phyloP scores from a whole-genome alignment of 2,113 vertebrate genomes.

The Guaruba guarouba region DNA sequence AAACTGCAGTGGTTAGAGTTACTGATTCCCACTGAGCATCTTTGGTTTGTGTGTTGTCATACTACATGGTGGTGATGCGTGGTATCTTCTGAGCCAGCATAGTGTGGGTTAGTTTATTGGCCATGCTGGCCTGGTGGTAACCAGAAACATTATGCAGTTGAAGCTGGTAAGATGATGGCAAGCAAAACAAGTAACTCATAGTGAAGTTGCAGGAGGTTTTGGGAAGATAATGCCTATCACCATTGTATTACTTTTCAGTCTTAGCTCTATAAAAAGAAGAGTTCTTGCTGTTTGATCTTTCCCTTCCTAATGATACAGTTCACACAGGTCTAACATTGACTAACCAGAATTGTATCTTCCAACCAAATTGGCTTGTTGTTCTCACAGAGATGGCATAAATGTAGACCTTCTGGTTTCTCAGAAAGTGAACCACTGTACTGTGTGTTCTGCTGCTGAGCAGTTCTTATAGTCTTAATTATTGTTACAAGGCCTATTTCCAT shows the following conservation, averaged over 20 bases:
- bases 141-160: conserved; percentile 27
- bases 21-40: conserved; percentile 54
- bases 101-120: conserved; percentile 45
- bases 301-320: conserved; percentile 47
- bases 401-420: conserved; percentile 35
- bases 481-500: conserved; percentile 34
- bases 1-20: conserved; percentile 75
- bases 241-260: conserved; percentile 47
- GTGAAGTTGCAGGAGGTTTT: not conserved
- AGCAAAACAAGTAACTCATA: not conserved
- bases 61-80: conserved; percentile 65
- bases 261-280: conserved; percentile 62
- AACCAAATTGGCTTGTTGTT: conserved; percentile 50
- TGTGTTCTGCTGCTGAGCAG: conserved; percentile 28
- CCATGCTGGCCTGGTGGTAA: conserved; percentile 34
- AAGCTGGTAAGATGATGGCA: conserved; percentile 30
- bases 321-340: conserved; percentile 37
- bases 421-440: conserved; percentile 37
- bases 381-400: conserved; percentile 1
- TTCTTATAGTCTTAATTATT: conserved; percentile 32
- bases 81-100: conserved; percentile 67
- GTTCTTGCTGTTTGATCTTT: conserved; percentile 59
- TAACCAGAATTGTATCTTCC: conserved; percentile 67
- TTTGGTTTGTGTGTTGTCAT: conserved; percentile 69
- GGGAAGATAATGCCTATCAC: conserved; percentile 71